Base-by-base conservation (phyloP, 2,888 invertebrate species). In the Lasioglossum figueresi region DNA sequence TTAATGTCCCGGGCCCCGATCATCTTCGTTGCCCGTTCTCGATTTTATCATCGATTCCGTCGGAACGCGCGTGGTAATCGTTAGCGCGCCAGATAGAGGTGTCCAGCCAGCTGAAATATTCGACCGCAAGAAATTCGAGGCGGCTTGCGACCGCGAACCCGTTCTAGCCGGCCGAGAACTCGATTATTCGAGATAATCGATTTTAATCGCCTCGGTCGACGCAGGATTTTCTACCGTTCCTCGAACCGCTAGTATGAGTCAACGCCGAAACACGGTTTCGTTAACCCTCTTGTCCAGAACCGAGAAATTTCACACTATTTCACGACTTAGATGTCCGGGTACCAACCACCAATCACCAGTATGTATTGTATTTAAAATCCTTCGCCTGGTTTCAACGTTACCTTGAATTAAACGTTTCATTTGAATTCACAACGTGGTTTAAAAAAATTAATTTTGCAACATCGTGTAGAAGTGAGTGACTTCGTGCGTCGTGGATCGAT, bases 11-110 rank as follows among this genome's bases (percentile, higher is more conserved):
- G 68, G 31, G 16, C 8, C 37, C 56, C 76, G 78, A 78, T 76
- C 68, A 56, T 80, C 75, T 56, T 43, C 45, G 74, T 45, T 12
- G 73, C 34, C 75, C 80, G 79, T 81, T 80, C 59, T 56, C 80
- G 81, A 86, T 86, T 89, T 86, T 88, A 89, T 88, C 88, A 82
- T 87, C 89, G 83, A 87, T 86, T 48, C 59, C 70, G 19, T 27
- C 76, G 48, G 31, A 66, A 56, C 68, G 56, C 52, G 66, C 52
- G 75, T 66, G 75, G 19, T 78, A 72, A 83, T 83, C 80, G 66
- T 52, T 63, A 27, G 23, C 66, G 78, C 1, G 31, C n/a, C n/a
- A 34, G 34, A 68, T 56, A 59, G 56, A 79, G 73, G 66, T 40
- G 48, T 66, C 31, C 48, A 5, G 73, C 34, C 45, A 19, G 37